Conservation (phyloP, 2,888 invertebrate species). For the Limnephilus rhombicus region DNA sequence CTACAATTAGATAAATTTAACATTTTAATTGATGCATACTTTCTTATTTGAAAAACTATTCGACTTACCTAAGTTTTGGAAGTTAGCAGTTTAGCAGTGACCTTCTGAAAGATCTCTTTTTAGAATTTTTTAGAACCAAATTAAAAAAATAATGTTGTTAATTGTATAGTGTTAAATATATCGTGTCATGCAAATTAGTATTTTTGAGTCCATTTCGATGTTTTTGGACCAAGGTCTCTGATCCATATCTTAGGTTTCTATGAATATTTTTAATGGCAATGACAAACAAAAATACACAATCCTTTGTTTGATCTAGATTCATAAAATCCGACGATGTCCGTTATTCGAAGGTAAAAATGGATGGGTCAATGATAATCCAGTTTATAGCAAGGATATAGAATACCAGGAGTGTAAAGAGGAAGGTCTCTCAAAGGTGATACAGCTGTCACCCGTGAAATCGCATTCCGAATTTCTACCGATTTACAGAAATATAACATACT, state of each 20-base stretch:
- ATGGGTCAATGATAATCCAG: background rate
- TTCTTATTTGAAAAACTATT: too few relatives aligned
- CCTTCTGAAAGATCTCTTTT: background rate
- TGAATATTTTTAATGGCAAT: background rate
- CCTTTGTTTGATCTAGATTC: background rate
- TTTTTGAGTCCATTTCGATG: background rate
- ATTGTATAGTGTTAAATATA: too few relatives aligned
- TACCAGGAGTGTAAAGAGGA: background rate
- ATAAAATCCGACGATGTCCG: background rate
- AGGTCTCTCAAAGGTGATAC: background rate
- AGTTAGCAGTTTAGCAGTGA: background rate
- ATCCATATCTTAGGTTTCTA: background rate
- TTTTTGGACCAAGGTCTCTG: background rate
- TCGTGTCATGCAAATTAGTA: background rate
- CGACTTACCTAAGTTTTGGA: background rate
- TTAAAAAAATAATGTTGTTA: background rate
- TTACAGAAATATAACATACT: too few relatives aligned
- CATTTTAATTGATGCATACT: too few relatives aligned
- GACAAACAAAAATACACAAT: background rate
- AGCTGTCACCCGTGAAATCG: background rate
- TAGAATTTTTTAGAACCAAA: background rate
- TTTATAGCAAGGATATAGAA: background rate
- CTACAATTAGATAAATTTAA: too few relatives aligned
- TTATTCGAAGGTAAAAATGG: background rate
- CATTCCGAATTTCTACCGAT: background rate